Evolutionary conservation across 2,797 vertebrate species (phyloP).

Genomic region (Poecilia wingei): DNA sequence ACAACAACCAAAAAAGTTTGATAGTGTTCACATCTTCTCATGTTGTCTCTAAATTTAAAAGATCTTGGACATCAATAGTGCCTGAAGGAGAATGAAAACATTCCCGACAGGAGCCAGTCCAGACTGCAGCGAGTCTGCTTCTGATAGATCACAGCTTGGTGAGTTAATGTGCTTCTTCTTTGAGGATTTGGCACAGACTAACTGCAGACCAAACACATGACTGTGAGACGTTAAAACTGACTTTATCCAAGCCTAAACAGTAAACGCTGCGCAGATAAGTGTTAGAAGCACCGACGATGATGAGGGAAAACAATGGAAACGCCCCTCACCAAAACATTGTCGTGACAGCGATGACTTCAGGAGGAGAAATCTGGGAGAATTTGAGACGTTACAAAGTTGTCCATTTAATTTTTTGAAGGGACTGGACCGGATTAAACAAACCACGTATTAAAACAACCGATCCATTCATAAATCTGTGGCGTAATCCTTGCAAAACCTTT

Average conservation of each 20-base stretch:
- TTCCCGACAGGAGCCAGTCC: conserved; percentile 60
- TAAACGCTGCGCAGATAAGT: conserved; percentile 32
- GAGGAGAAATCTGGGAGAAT: conserved; percentile 9
- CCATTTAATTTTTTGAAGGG: conserved; percentile 20
- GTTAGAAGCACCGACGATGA: conserved; percentile 14
- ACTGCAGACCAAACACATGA: conserved; percentile 70
- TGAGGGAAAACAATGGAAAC: neutral
- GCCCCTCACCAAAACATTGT: neutral
- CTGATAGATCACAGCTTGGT: conserved; percentile 47
- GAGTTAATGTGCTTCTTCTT: conserved; percentile 74
- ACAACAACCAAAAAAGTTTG: neutral
- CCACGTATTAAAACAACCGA: conserved; percentile 32
- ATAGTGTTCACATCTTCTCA: conserved; percentile 14
- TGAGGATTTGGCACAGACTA: conserved; percentile 64
- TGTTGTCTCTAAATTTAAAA: conserved; percentile 33
- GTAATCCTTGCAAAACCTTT: conserved; percentile 14
- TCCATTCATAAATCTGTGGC: conserved; percentile 28
- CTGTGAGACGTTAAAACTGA: conserved; percentile 53
- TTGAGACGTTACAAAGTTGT: conserved; percentile 13
- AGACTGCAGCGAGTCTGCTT: conserved; percentile 41
- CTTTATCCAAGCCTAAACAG: conserved; percentile 56
- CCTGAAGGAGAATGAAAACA: conserved; percentile 38
- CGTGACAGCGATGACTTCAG: conserved; percentile 1
- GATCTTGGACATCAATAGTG: conserved; percentile 36
- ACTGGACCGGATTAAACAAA: conserved; percentile 19